Evolutionary conservation across 2,888 invertebrate species (phyloP), one percentile per base, ranked within the genome.

Genomic region (Drosophila longiperda): DNA sequence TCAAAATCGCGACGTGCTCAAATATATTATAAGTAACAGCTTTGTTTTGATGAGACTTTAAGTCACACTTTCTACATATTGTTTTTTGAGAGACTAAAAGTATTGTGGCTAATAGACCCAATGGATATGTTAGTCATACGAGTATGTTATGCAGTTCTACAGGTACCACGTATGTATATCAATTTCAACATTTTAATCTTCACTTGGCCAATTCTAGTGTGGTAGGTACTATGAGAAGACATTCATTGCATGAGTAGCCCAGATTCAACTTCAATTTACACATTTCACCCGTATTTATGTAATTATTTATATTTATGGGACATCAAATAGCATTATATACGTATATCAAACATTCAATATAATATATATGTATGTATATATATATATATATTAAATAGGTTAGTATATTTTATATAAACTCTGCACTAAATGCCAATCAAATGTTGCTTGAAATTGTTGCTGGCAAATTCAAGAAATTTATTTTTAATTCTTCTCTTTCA

Each of bases 291-390:
- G 54, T 49, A 26, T 54, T 17, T 42, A 52, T 66, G 54, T 38
- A 26, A 38, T 17, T 53, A 52, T 63, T 58, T 74, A 64, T 75
- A 68, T 65, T 65, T 67, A 77, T 72, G 72, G 63, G 72, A 78
- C 81, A 80, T 69, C 77, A 59, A 80, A 59, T 71, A 76, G 71
- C 64, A 64, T 63, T 73, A 78, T 66, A 85, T 82, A 85, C 90
- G 90, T 87, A 87, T 87, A 90, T 84, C 84, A 84, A 84, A 84
- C 89, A 84, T 75, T 75, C 84, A 84, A 84, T 79, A 74, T 42
- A 67, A 58, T 80, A 67, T 80, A 67, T 70, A 36, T 67, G 49
- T 65, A 54, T 70, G 53, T 79, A 63, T 74, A 45, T 59, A 23
- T 23, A 26, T 76, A 66, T 78, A 23, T 23, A 26, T 76, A 66